Base-by-base conservation (phyloP, 2,113 vertebrate genomes). In the Ctenodactylus gundi region DNA sequence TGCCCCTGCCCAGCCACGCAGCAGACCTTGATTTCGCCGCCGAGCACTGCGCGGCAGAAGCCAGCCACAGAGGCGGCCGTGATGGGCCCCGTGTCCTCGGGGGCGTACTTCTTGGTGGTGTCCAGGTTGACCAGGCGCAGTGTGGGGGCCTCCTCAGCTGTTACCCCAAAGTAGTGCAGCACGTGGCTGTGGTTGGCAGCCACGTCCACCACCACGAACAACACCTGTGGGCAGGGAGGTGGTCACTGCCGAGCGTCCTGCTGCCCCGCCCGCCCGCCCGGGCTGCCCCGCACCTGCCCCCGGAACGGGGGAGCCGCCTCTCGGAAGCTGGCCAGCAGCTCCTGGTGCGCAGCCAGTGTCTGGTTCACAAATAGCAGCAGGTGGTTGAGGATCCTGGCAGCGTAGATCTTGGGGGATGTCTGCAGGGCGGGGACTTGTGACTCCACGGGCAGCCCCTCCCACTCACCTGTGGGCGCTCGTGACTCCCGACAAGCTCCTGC, bases 331-430 rank as follows among this genome's bases (percentile, higher is more conserved):
- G 97, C 97, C 85, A 95, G 68, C 87, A 99, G 95, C 0, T 77
- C 81, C 81, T 53, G 95, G 78, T 99, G 99, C 0, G 88, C 83
- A 0, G 98, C 90, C 1, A 97, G 97, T 0, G 98, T 98, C 88
- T 98, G 98, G 96, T 99, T 99, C 96, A 99, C 94, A 95, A 99
- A 99, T 53, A 99, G 98, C 96, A 99, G 98, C 94, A 98, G 97
- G 97, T 99, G 99, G 76, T 99, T 97, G 8, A 89, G 97, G 90
- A 99, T 97, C 81, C 95, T 98, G 44, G 98, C 98, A 12, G 68
- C 34, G 4, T 99, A 99, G 95, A 99, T 99, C 96, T 97, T 98
- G 0, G 97, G 88, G 5, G 98, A 98, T 0, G 97, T 99, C 99
- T 99, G 94, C 1, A 1, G 46, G 64, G 20, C 29, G 34, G n/a